Base-by-base conservation (phyloP, 2,888 invertebrate species). In the Drosophila limbata region DNA sequence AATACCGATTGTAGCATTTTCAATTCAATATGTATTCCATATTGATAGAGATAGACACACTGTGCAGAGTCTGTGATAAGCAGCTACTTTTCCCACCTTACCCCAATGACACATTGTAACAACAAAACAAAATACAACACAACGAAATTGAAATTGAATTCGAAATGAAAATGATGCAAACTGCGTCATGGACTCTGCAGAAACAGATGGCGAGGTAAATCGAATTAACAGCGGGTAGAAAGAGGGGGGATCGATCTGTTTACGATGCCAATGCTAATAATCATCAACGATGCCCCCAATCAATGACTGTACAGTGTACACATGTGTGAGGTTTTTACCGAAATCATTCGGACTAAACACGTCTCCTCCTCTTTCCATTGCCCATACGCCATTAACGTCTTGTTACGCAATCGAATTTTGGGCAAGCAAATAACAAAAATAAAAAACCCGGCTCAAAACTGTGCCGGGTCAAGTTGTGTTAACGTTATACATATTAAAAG, bases 221-320 rank as follows among this genome's bases (percentile, higher is more conserved):
- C 13, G 31, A 15, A 8, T 11, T 17, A 17, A 13, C 13, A 3
- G 10, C 6, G 33, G 42, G 8, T 4, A 1, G 6, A 35, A 3
- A 5, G 37, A 6, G 10, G 31, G 33, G 19, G 39, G 11, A 17
- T 45, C 48, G 55, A 61, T 51, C 57, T 76, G 76, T 76, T 79
- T 75, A 65, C 76, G 59, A 53, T 75, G 76, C 76, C 69, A 79
- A 76, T 75, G 76, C 76, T 61, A 79, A 76, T 76, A 76, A 76
- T 69, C 69, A 75, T 64, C 75, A 68, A 44, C 56, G 60, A 40
- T 61, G 28, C 53, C 60, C 75, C 44, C 63, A 78, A 75, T 76
- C 37, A 37, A 37, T 37, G 73, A 56, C 40, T 70, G 55, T 50
- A 19, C 25, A 56, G 35, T 70, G 55, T 50, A 19, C 15, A n/a